These are phyloP conservation scores for Isurus oxyrinchus DNA, from an alignment of 2,113 vertebrate genomes.

Conservation along the genomic window DNA sequence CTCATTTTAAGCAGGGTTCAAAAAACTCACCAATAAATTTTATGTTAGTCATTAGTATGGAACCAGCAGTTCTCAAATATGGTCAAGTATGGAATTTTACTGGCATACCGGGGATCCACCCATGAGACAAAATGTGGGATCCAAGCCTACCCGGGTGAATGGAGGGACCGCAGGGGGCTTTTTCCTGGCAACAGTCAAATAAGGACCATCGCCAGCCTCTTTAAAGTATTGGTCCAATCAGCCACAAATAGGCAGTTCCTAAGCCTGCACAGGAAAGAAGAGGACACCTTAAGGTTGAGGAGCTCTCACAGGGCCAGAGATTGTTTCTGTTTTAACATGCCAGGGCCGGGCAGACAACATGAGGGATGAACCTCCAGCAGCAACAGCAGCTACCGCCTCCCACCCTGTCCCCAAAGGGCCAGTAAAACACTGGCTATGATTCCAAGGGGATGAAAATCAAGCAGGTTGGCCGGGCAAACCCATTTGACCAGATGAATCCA, in stretches of 20 bases:
- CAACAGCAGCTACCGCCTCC: too few species aligned
- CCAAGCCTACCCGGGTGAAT: background rate
- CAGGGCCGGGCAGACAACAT: too few species aligned
- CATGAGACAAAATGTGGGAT: background rate
- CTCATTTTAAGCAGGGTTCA: background rate
- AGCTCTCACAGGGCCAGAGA: too few species aligned
- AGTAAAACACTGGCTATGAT: background rate
- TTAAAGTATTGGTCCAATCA: too few species aligned
- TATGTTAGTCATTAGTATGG: background rate
- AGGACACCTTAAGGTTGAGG: too few species aligned
- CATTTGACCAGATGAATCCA: background rate
- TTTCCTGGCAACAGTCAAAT: background rate
- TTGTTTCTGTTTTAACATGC: too few species aligned
- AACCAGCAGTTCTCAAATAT: background rate
- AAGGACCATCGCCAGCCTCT: background rate
- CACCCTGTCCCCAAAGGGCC: too few species aligned
- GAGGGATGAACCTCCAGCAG: too few species aligned
- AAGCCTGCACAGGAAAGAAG: too few species aligned
- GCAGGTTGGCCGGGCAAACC: background rate
- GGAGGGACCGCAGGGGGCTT: background rate
- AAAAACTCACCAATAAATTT: background rate
- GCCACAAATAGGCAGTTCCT: too few species aligned
- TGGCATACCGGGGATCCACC: too few species aligned
- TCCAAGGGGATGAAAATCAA: background rate
- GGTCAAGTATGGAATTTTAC: background rate